A percentile compares a stretch with the other conserved stretches of the same genome.
Conservation (phyloP, 53 echinoderm and acorn worm genomes). For the Zoroaster sp. region DNA sequence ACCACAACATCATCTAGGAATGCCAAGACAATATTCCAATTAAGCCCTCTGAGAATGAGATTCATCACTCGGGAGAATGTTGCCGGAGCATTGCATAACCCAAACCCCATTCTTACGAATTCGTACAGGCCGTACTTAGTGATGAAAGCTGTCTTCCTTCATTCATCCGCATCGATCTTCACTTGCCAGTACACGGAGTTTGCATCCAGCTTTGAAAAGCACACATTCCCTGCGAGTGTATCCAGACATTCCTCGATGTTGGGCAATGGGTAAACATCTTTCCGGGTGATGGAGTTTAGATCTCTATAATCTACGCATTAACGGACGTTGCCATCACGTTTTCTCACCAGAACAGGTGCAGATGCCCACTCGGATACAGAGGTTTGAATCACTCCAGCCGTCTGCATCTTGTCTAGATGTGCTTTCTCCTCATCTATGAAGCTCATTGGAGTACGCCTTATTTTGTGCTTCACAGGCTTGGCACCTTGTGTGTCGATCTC, state of each 20-base stretch:
- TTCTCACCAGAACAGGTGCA: conserved; percentile 62
- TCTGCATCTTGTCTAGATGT: conserved; percentile 32
- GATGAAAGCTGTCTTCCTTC: conserved; percentile 66
- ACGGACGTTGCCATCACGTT: too few species aligned
- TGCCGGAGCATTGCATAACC: conserved; percentile 67
- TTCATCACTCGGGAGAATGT: conserved; percentile 67
- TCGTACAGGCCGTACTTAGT: too few species aligned
- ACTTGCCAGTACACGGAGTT: too few species aligned
- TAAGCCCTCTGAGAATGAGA: conserved; percentile 50
- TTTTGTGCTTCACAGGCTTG: conserved; percentile 14
- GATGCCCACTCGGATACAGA: conserved; percentile 23
- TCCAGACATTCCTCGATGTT: conserved; percentile 68
- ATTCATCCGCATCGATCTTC: conserved; percentile 27
- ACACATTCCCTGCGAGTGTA: conserved; percentile 42
- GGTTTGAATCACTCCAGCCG: conserved; percentile 54
- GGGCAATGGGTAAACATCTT: too few species aligned
- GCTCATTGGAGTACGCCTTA: conserved; percentile 34
- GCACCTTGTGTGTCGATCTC: conserved; percentile 34
- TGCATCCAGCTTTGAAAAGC: conserved; percentile 55
- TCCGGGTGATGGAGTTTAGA: conserved; percentile 55
- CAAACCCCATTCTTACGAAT: too few species aligned
- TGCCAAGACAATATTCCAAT: conserved; percentile 58
- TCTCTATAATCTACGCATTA: conserved; percentile 63
- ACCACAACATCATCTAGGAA: conserved; percentile 71
- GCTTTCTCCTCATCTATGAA: conserved; percentile 48